Conservation (phyloP, 2,888 invertebrate species). For the Hypena proboscidalis region DNA sequence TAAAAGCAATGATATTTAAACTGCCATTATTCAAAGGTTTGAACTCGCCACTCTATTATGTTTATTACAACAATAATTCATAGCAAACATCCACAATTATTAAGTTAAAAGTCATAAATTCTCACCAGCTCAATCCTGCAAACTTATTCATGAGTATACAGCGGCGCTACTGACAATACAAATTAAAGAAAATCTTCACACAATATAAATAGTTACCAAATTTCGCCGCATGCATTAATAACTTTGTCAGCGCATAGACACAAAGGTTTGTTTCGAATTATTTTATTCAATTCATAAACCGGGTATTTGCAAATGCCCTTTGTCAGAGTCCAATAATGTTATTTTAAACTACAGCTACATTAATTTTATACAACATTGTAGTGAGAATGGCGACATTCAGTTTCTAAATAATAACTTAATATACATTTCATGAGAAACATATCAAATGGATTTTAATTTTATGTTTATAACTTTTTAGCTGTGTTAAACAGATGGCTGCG, state of each 20-base stretch:
- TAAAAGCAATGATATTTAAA: constrained; percentile 15
- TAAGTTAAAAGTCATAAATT: constrained; percentile 50
- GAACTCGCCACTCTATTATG: constrained; percentile 36
- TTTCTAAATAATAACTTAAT: neutral
- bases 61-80: constrained; percentile 49
- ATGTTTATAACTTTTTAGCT: too few relatives aligned
- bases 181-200: too few relatives aligned
- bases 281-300: constrained; percentile 25
- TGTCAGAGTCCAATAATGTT: constrained; percentile 25
- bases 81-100: constrained; percentile 49
- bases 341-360: constrained; percentile 1
- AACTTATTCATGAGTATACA: too few relatives aligned
- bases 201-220: too few relatives aligned
- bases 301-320: constrained; percentile 26
- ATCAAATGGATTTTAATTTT: neutral
- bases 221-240: too few relatives aligned
- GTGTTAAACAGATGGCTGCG: too few relatives aligned
- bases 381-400: neutral
- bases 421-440: neutral
- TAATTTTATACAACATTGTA: constrained; percentile 1
- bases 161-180: too few relatives aligned
- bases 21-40: constrained; percentile 39
- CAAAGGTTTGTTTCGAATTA: constrained; percentile 37
- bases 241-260: too few relatives aligned
- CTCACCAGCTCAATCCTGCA: constrained; percentile 39